A percentile compares a stretch with the other conserved stretches of the same genome.
Conservation (phyloP, 2,888 invertebrate species). For the Melikaiella ostensackeni region DNA sequence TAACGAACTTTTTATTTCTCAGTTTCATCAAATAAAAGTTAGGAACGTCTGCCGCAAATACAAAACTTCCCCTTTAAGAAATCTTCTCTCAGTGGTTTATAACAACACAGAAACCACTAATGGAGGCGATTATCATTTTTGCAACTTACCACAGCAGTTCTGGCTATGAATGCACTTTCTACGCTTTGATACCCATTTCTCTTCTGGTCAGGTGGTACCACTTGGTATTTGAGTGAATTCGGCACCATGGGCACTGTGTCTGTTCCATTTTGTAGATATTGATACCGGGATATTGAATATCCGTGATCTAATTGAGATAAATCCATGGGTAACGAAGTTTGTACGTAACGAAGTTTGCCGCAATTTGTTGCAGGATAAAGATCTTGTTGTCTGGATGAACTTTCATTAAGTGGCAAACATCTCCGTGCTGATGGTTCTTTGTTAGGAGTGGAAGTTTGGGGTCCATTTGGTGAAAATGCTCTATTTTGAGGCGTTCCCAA, state of each 20-base stretch:
- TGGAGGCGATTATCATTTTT: background rate
- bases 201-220: conserved; percentile 63
- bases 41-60: background rate
- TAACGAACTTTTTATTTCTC: background rate
- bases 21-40: conserved; percentile 26
- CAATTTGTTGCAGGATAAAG: conserved; percentile 68
- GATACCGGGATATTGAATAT: conserved; percentile 67
- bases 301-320: conserved; percentile 57
- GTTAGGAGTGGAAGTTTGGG: conserved; percentile 73
- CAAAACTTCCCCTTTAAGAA: background rate
- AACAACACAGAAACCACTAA: background rate
- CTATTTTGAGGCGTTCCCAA: conserved; percentile 64
- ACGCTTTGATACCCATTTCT: conserved; percentile 67
- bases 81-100: background rate
- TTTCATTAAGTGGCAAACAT: conserved; percentile 70
- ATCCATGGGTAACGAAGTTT: conserved; percentile 64
- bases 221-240: conserved; percentile 70
- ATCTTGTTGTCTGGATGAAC: conserved; percentile 63
- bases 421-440: conserved; percentile 73
- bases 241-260: conserved; percentile 71
- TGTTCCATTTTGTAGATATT: conserved; percentile 64
- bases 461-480: conserved; percentile 62
- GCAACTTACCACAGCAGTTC: conserved; percentile 74
- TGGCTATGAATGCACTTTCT: conserved; percentile 75
- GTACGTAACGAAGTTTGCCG: conserved; percentile 69